Base-by-base conservation (phyloP, 2,113 vertebrate genomes). In the Chaenogobius annularis region DNA sequence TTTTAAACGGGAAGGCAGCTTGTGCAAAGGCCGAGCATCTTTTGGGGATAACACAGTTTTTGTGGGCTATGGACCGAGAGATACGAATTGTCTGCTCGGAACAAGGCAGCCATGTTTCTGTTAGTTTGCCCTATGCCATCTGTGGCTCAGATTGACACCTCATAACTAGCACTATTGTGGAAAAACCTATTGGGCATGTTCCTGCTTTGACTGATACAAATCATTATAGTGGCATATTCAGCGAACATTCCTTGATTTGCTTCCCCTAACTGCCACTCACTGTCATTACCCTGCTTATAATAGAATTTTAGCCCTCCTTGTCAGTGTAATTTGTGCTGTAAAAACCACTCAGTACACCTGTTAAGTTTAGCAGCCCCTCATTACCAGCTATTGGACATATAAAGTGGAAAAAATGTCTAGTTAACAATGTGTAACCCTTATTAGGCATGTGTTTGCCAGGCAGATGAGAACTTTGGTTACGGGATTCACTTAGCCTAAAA, bases 91-190 rank as follows among this genome's bases (percentile, higher is more conserved):
- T 19, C 15, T 50, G 17, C 15, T 50, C 17, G 48, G 17, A 17
- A 50, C 48, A 50, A 17, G 48, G 14, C 48, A 1, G 46, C 3
- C 46, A 7, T 50, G 17, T 50, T 17, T 43, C 12, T 46, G 44
- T 46, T 11, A 46, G 44, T 46, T 46, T 46, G 44, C 2, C 15
- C 48, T 3, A 4, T 22, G n/a, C 11, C 55, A 23, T 11, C n/a
- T 56, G 54, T 12, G n/a, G 56, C 7, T 17, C 73, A 78, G 56
- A 72, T 65, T 78, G 83, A 88, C 81, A 89, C 80, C 81, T 89
- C 81, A 88, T 87, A 89, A 90, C 86, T 83, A 75, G 58, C 69
- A 72, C 75, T 81, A 73, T 75, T 69, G 68, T 71, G 78, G 70
- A 61, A 69, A 52, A 37, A 68, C 58, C 56, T 56, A 46, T 72